Base-by-base conservation (phyloP, 53 echinoderm and acorn worm species). In the Henricia sp. region DNA sequence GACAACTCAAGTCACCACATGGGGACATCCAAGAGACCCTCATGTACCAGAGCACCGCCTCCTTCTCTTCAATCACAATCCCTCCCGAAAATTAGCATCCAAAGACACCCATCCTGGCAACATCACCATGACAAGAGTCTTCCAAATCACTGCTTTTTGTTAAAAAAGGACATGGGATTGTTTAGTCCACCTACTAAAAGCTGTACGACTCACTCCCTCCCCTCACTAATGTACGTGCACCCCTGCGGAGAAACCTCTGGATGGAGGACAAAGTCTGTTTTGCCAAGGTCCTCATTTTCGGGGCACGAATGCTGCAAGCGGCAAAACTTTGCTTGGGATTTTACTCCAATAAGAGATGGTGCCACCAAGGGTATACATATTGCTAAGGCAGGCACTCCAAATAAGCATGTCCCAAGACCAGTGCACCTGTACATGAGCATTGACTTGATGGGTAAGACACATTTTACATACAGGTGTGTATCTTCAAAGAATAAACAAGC, bases 361-460 rank as follows among this genome's bases (percentile, higher is more conserved):
- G 17, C 33, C 17, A 33, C 32, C 1, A 46, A 80, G n/a, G 46
- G 46, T 10, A 64, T 20, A 5, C 25, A 4, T 33, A 4, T 64
- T 32, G 29, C 77, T 27, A 40, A 57, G 32, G 44, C 26, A 2
- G 41, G 57, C 23, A 11, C 9, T 0, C 30, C 2, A 26, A 28
- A 43, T 33, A 46, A 27, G 44, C 35, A 46, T 62, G 50, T 13
- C 25, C 43, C 56, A 29, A 80, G 64, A 80, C 80, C 80, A 20
- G 80, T 80, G 20, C 80, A 80, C 50, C 50, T 80, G 35, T 80
- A 80, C 80, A 80, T 64, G 80, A 43, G 80, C 36, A 50, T 80
- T 11, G 80, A 80, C 46, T 63, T 80, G 80, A 80, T 80, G 80
- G 80, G 80, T 80, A 64, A 80, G 80, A 46, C 16, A 37, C 0